phyloP scores from a whole-genome alignment of 2,888 invertebrate genomes.

The Punctoribates punctum region DNA sequence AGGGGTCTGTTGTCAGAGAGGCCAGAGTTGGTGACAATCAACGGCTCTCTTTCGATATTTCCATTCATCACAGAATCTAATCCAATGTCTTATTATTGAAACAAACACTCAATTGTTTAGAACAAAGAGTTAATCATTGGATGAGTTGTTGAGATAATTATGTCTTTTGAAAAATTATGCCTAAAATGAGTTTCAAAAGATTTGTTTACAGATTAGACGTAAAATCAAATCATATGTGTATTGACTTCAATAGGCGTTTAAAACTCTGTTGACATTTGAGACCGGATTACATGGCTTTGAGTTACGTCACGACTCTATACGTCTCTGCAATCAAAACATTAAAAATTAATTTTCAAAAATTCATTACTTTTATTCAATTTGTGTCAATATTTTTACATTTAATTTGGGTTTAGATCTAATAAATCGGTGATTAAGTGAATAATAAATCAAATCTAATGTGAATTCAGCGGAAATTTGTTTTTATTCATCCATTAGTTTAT shows the following conservation, averaged over 20 bases:
- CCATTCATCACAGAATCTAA: not conserved
- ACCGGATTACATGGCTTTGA: not conserved
- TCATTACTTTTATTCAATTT: no score
- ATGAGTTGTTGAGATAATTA: no score
- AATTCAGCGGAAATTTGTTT: no score
- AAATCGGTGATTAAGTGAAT: no score
- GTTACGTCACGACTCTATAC: not conserved
- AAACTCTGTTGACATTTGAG: not conserved
- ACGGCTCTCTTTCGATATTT: conserved; percentile 24
- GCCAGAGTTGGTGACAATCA: conserved; percentile 3
- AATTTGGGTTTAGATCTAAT: no score
- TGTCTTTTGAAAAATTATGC: not conserved
- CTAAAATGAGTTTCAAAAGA: not conserved
- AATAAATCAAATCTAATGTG: no score
- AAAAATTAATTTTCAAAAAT: no score
- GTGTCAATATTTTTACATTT: no score
- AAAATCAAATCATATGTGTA: not conserved
- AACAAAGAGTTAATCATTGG: no score
- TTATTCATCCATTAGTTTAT: not conserved
- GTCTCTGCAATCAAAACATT: not conserved
- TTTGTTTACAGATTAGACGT: not conserved
- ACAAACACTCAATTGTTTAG: no score
- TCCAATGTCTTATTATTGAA: no score
- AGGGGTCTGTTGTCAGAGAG: conserved; percentile 30
- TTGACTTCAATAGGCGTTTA: not conserved